Evolutionary conservation across 2,113 vertebrate species (phyloP).

Genomic region (Calidris pygmaea): DNA sequence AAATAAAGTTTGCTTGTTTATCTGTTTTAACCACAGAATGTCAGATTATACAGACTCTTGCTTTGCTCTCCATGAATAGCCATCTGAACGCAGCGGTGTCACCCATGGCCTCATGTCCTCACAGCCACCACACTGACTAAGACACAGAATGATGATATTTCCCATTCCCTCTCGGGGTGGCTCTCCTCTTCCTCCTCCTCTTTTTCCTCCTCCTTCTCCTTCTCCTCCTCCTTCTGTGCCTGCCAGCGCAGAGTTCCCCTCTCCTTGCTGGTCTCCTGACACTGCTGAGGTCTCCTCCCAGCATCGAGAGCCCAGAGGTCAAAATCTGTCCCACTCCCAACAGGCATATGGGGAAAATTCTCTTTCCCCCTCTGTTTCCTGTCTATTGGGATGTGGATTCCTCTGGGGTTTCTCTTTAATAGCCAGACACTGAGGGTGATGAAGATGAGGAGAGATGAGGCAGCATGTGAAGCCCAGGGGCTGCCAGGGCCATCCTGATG

Average conservation of each 20-base stretch:
- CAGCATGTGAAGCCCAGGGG: background rate
- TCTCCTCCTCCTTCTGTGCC: background rate
- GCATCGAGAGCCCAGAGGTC: background rate
- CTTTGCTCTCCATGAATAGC: background rate
- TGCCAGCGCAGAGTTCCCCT: background rate
- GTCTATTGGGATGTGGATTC: background rate
- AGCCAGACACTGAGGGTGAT: background rate
- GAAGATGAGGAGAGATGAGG: background rate
- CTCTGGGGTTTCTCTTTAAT: background rate
- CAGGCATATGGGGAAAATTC: background rate
- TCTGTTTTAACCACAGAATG: background rate
- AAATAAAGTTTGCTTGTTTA: background rate
- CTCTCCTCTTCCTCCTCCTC: background rate
- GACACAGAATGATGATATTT: background rate
- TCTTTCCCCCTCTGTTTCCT: background rate
- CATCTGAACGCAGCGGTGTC: fast-evolving
- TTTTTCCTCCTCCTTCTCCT: background rate
- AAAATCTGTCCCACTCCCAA: background rate
- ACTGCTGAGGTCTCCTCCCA: background rate
- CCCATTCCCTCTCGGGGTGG: background rate
- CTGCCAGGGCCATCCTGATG: background rate
- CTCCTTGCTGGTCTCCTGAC: background rate
- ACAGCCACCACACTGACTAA: background rate
- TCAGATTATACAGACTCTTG: background rate
- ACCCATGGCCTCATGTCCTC: background rate